Evolutionary conservation across 2,797 vertebrate genomes (phyloP).

Genomic region (Chaetodon trifasciatus): DNA sequence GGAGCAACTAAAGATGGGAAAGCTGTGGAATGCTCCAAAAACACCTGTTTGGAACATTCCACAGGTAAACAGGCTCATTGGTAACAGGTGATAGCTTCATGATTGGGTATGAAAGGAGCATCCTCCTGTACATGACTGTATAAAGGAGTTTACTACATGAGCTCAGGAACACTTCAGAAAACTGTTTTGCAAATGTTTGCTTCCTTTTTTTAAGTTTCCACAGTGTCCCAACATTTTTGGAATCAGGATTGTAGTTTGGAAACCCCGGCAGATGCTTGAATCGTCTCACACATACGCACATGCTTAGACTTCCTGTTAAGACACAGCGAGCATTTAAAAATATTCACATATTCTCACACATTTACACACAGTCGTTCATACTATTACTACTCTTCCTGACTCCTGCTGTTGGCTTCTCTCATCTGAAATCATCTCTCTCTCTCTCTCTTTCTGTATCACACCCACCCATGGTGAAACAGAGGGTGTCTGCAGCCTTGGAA

Average conservation of each 20-base stretch:
- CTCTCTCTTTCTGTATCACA: slow-evolving; percentile 7
- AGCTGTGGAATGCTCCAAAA: too few species aligned
- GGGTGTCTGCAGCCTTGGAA: not conserved
- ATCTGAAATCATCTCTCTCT: not conserved
- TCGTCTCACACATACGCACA: not conserved
- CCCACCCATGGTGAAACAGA: not conserved
- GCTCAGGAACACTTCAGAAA: too few species aligned
- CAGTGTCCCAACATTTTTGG: too few species aligned
- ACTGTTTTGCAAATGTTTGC: too few species aligned
- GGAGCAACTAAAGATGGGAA: too few species aligned
- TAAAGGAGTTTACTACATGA: too few species aligned
- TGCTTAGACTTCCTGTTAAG: not conserved
- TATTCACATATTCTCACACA: not conserved
- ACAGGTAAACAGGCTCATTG: too few species aligned
- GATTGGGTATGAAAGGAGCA: too few species aligned
- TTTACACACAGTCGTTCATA: not conserved
- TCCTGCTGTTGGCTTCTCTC: not conserved
- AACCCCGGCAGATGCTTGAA: not conserved
- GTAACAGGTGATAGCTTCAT: too few species aligned
- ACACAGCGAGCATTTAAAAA: not conserved
- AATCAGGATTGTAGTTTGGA: not conserved
- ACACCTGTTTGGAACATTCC: too few species aligned
- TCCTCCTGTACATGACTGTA: too few species aligned
- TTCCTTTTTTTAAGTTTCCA: too few species aligned
- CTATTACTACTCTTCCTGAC: not conserved